A percentile compares a stretch with the other conserved stretches of the same genome.
Evolutionary conservation across 92 coral and sea anemone genomes (phyloP).

Genomic region (Porites evermanni): DNA sequence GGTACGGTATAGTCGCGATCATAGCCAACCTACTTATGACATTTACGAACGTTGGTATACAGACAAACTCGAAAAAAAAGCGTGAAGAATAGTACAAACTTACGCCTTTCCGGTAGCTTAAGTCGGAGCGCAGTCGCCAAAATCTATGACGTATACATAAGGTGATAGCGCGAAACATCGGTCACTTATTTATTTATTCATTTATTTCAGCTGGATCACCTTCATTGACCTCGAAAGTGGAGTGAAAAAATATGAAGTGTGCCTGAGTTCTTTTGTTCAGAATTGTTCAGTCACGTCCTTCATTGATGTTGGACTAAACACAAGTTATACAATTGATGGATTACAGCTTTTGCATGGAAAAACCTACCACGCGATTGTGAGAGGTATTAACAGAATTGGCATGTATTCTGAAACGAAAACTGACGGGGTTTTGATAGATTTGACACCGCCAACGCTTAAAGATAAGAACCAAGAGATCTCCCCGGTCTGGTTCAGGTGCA

Average conservation of each 20-base stretch:
- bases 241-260: slow-evolving; percentile 66
- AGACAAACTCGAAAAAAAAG: too few species aligned
- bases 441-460: slow-evolving; percentile 60
- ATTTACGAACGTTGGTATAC: too few species aligned
- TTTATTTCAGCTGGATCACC: slow-evolving; percentile 65
- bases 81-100: too few species aligned
- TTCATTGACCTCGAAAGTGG: slow-evolving; percentile 85
- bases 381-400: slow-evolving; percentile 79
- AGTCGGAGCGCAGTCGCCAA: too few species aligned
- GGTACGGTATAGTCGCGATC: too few species aligned
- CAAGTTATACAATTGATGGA: slow-evolving; percentile 53
- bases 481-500: slow-evolving; percentile 34
- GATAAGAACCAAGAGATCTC: neutral
- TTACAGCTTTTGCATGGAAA: slow-evolving; percentile 66
- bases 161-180: neutral
- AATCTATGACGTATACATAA: too few species aligned
- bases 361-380: slow-evolving; percentile 66
- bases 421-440: slow-evolving; percentile 67
- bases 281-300: slow-evolving; percentile 62
- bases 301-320: slow-evolving; percentile 53
- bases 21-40: too few species aligned
- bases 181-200: neutral
- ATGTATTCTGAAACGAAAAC: slow-evolving; percentile 59
- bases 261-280: slow-evolving; percentile 60
- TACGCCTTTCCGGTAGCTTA: too few species aligned